phyloP scores from a whole-genome alignment of 2,113 vertebrate genomes.

The Scortum barcoo region DNA sequence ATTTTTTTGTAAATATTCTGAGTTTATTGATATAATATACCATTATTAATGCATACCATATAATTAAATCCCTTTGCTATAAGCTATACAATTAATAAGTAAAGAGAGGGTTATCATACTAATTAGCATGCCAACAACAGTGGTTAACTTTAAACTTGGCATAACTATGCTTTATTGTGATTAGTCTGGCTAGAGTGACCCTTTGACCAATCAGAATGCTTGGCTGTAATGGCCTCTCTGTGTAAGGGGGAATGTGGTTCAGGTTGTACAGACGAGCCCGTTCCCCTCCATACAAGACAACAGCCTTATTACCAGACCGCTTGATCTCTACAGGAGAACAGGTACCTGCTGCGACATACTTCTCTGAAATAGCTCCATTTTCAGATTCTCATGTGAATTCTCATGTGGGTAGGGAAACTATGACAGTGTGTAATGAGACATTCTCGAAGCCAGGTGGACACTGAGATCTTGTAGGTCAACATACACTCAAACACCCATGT shows the following conservation, averaged over 20 bases:
- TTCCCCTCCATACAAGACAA: slow-evolving; percentile 9
- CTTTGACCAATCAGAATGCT: background rate
- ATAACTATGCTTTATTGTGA: background rate
- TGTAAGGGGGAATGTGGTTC: background rate
- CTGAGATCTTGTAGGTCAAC: slow-evolving; percentile 45
- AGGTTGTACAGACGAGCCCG: background rate
- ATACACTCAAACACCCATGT: background rate
- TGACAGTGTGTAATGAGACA: slow-evolving; percentile 34
- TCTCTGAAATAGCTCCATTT: slow-evolving; percentile 38
- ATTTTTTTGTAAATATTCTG: background rate
- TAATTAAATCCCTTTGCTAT: background rate
- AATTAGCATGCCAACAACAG: background rate
- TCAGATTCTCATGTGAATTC: slow-evolving; percentile 12
- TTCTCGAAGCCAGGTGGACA: slow-evolving; percentile 23
- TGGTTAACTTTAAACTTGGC: background rate
- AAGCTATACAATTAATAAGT: background rate
- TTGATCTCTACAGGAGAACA: slow-evolving; percentile 25
- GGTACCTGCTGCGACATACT: slow-evolving; percentile 14
- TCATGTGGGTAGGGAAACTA: slow-evolving; percentile 6
- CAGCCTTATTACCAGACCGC: slow-evolving; percentile 14
- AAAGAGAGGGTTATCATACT: background rate
- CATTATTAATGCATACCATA: background rate
- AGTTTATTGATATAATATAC: background rate
- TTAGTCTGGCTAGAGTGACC: background rate
- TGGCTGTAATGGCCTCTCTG: too few relatives aligned